These are phyloP conservation scores for Lindbergichthys nudifrons DNA, from an alignment of 2,797 vertebrate species.

Conservation along the genomic window DNA sequence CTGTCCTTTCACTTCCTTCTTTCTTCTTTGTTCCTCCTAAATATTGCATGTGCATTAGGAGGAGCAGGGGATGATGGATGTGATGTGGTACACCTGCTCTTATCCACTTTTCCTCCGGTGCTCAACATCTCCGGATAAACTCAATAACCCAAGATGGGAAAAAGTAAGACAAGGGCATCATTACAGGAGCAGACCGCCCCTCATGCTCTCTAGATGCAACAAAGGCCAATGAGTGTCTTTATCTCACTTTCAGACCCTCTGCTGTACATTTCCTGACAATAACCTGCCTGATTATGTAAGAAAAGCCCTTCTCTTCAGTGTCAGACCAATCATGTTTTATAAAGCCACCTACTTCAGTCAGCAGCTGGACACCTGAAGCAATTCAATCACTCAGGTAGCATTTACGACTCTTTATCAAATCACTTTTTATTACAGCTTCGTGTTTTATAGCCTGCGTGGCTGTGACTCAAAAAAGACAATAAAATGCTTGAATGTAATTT, in stretches of 20 bases:
- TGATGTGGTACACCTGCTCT: slow-evolving; percentile 34
- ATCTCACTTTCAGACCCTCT: not conserved
- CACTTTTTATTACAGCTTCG: not conserved
- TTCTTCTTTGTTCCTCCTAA: slow-evolving; percentile 42
- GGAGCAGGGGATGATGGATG: slow-evolving; percentile 36
- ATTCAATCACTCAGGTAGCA: not conserved
- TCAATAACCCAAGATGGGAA: not conserved
- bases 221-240: slow-evolving; percentile 1
- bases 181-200: slow-evolving; percentile 4
- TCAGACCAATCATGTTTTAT: not conserved
- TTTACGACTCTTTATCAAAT: slow-evolving; percentile 1
- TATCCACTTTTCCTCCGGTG: slow-evolving; percentile 16
- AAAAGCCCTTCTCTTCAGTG: not conserved
- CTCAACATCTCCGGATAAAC: slow-evolving; percentile 18
- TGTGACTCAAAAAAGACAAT: not conserved
- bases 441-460: not conserved
- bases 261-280: slow-evolving; percentile 4
- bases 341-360: not conserved
- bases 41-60: slow-evolving; percentile 53
- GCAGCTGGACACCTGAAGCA: not conserved
- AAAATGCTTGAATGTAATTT: not conserved
- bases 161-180: not conserved
- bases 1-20: slow-evolving; percentile 21
- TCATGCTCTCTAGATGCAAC: not conserved
- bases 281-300: not conserved